These are phyloP conservation scores for Cyphomyrus plagiostoma DNA, from an alignment of 2,113 vertebrate genomes.

Conservation along the genomic window DNA sequence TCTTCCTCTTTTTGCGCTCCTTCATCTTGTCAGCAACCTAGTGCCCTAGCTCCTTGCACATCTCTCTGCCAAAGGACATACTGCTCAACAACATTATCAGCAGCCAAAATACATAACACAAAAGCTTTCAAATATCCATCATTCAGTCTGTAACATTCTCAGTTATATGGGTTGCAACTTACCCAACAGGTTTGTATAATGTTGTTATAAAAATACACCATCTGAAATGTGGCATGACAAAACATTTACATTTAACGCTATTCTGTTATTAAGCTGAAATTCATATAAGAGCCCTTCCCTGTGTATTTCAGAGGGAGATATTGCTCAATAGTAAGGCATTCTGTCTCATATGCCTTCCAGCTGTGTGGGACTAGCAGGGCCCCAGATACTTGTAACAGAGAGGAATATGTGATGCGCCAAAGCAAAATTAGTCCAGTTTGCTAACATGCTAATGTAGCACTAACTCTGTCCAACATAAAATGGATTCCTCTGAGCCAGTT, in stretches of 20 bases:
- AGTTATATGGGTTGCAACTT: not conserved
- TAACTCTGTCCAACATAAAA: constrained; percentile 34
- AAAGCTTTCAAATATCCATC: not conserved
- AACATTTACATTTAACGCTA: not conserved
- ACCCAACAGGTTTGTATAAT: not conserved
- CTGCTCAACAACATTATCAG: not conserved
- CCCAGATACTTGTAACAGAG: constrained; percentile 42
- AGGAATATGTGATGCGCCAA: constrained; percentile 58
- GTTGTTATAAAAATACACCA: not conserved
- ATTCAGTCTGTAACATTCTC: not conserved
- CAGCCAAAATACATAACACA: not conserved
- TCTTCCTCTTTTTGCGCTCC: not conserved
- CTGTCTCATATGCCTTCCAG: constrained; percentile 58
- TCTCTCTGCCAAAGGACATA: not conserved
- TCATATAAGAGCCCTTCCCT: not conserved
- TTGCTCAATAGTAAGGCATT: constrained; percentile 47
- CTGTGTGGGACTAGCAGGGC: constrained; percentile 49
- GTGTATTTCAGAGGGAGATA: constrained; percentile 27
- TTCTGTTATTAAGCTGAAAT: constrained; percentile 23
- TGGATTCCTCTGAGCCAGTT: constrained; percentile 33
- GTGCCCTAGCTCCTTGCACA: not conserved
- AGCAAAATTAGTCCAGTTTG: constrained; percentile 54
- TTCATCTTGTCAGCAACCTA: not conserved
- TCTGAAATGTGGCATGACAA: not conserved
- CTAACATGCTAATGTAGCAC: constrained; percentile 33